phyloP scores from a whole-genome alignment of 2,797 vertebrate species.

The Calcarius lapponicus region DNA sequence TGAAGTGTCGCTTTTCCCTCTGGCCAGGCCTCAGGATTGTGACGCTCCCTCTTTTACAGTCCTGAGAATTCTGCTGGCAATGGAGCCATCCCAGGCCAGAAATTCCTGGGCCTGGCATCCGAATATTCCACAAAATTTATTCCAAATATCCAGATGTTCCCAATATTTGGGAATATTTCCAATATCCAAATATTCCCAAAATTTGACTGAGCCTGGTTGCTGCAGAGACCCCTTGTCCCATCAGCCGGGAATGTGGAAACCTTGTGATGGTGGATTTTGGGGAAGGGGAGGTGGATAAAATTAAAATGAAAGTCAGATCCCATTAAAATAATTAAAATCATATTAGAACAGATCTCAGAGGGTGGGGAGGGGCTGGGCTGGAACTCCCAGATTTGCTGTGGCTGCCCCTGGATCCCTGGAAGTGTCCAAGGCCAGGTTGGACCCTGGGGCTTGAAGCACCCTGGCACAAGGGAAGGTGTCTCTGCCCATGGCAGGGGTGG shows the following conservation, averaged over 20 bases:
- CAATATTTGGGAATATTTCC: no score
- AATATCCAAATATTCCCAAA: not conserved
- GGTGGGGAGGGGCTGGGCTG: accelerated
- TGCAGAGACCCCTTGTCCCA: not conserved
- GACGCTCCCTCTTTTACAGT: accelerated
- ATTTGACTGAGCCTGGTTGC: no score
- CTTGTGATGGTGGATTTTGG: not conserved
- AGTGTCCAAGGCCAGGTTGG: not conserved
- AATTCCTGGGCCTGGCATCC: not conserved
- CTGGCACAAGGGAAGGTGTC: accelerated
- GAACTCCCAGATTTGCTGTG: not conserved
- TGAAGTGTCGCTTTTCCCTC: not conserved
- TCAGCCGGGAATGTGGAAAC: not conserved
- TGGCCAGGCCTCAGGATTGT: not conserved
- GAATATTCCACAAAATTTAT: not conserved
- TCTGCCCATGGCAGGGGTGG: not conserved
- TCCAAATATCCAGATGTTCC: not conserved
- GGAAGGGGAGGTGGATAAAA: not conserved
- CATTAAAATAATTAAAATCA: not conserved
- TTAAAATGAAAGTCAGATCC: not conserved
- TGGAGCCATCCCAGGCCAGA: accelerated
- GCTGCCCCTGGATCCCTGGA: not conserved
- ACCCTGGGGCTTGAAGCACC: accelerated
- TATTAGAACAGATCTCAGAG: no score
- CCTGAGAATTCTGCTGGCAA: accelerated